Percentiles rank a stretch among this genome's conserved stretches.
These are phyloP conservation scores for Natrix natrix DNA, from an alignment of 2,797 vertebrate genomes.

Conservation along the genomic window DNA sequence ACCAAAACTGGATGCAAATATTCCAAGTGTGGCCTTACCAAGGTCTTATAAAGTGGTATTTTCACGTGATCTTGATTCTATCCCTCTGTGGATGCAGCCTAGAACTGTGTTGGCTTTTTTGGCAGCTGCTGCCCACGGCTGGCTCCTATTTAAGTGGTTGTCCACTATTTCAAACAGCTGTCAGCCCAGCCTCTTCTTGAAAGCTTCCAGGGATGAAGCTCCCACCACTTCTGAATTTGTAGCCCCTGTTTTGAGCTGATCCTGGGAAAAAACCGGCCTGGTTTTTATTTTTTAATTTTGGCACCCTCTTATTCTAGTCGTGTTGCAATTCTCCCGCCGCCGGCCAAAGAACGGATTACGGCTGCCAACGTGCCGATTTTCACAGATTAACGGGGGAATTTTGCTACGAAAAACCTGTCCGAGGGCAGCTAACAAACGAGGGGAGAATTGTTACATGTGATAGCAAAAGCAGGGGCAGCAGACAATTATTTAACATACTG, in stretches of 20 bases:
- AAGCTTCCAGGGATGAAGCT: too few species aligned
- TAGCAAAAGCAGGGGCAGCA: not conserved
- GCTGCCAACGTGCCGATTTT: too few species aligned
- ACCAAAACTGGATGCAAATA: too few species aligned
- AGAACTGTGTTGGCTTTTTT: too few species aligned
- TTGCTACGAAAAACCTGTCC: not conserved
- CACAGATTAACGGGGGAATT: not conserved
- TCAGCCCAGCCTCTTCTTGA: too few species aligned
- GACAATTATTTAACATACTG: constrained; percentile 14
- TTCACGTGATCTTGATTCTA: too few species aligned
- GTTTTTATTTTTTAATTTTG: not conserved
- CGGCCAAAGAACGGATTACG: not conserved
- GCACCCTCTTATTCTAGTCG: not conserved
- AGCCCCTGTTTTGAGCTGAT: not conserved
- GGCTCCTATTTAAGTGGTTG: too few species aligned
- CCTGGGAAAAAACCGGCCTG: not conserved
- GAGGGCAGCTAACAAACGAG: not conserved
- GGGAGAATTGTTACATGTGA: not conserved
- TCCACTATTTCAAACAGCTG: too few species aligned
- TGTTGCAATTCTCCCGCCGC: not conserved
- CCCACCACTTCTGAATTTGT: not conserved
- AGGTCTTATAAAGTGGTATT: too few species aligned
- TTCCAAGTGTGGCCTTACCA: too few species aligned
- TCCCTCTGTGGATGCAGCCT: too few species aligned
- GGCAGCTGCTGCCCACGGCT: too few species aligned